Base-by-base conservation (phyloP, 2,888 invertebrate genomes). In the Choristoneura rosaceana region DNA sequence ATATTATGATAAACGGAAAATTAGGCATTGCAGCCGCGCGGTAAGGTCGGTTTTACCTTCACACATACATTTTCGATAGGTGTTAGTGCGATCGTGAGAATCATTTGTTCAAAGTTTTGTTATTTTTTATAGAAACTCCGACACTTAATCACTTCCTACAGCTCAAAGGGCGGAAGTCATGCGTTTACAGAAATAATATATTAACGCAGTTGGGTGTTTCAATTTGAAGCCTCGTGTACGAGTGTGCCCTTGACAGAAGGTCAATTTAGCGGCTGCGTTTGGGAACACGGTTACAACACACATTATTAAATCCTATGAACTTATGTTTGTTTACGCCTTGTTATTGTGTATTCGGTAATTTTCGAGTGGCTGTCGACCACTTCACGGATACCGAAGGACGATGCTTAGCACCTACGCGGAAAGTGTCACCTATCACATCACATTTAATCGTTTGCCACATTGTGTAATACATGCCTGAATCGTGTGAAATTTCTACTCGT, bases 91-190 rank as follows among this genome's bases (percentile, higher is more conserved):
- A 81, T 85, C 88, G 88, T 90, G 90, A 89, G 91, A 91, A 91
- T 86, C 85, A 84, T 81, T 84, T 81, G 82, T 84, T 84, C 84
- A 84, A 89, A 88, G 83, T 87, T 87, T 90, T 88, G 87, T 90
- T 87, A 84, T 91, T 91, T 89, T 90, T 88, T 89, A 87, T 87
- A 81, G 82, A 85, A 87, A 84, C 81, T 76, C 79, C 84, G 86
- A 81, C 85, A 89, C 85, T 89, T 90, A 92, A 93, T 93, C 92
- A 90, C 91, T 94, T 93, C 93, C 92, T 92, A 92, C 89, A 89
- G 85, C 84, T 86, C 87, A 88, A 91, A 92, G 91, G 90, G 92
- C 92, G 93, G 93, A 93, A 93, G 91, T 90, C 88, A 82, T 89
- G 89, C 85, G 85, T 87, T 90, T 89, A 89, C 84, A 90, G 83